Base-by-base conservation (phyloP, 1,140 invertebrate species). In the Diprion similis region DNA sequence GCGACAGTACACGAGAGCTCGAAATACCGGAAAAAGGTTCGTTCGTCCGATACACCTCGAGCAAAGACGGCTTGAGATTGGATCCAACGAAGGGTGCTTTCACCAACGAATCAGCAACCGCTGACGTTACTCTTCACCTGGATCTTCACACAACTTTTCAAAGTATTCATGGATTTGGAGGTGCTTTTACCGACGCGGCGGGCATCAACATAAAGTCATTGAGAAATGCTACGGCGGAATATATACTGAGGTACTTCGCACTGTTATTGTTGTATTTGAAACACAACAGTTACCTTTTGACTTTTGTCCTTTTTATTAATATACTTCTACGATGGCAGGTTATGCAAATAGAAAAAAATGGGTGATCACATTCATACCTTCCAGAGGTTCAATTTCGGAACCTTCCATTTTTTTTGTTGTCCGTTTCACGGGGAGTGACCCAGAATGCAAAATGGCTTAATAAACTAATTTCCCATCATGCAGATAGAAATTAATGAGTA, bases 151-250 rank as follows among this genome's bases (percentile, higher is more conserved):
- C n/a, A 0, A 59, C 51, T 1, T 91, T 88, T 77, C 94, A 95
- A 80, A 89, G 72, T 24, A 91, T 94, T 9, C 74, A 91, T 70
- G 96, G 96, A 0, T 97, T 96, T 83, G 96, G 96, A 0, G 96
- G 94, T 15, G 94, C 96, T 1, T 95, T 97, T 75, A 98, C 96
- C 0, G 97, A 98, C 84, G 87, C 96, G 0, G 91, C 93, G 1
- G 93, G 92, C 0, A 92, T 96, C n/a, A 94, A 97, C 79, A 92
- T 96, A 73, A 87, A 88, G 1, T 90, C 84, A 7, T 85, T 96
- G 10, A 89, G 90, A 6, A 59, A 82, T 11, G 73, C 77, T 1
- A 78, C 92, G 1, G 91, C 92, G 81, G 83, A 92, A 45, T 85
- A 91, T 65, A 79, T 96, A 2, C 86, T 95, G 7, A 85, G 90